A percentile compares a stretch with the other conserved stretches of the same genome.
Conservation (phyloP, 2,797 vertebrate species). For the Sebastes matsubarae region DNA sequence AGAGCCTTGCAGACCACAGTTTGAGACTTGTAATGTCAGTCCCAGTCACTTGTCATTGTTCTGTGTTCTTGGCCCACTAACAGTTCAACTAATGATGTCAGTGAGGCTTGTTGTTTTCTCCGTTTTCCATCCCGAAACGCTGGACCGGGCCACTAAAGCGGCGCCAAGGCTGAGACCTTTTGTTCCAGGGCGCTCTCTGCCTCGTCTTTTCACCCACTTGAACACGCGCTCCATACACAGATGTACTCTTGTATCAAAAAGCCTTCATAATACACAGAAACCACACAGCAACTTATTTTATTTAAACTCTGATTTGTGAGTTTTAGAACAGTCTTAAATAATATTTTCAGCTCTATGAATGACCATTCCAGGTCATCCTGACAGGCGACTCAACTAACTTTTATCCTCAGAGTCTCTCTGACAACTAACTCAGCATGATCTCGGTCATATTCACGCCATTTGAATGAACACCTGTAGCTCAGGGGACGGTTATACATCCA, state of each 20-base stretch:
- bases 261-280: not conserved
- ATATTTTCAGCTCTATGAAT: conserved; percentile 35
- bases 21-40: conserved; percentile 11
- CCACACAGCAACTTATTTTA: not conserved
- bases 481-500: not conserved
- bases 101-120: conserved; percentile 20
- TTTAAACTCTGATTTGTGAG: conserved; percentile 8
- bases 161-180: conserved; percentile 57
- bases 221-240: conserved; percentile 3
- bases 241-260: not conserved
- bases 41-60: conserved; percentile 31
- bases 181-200: conserved; percentile 53
- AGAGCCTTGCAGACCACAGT: conserved; percentile 2
- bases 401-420: conserved; percentile 40
- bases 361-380: conserved; percentile 34
- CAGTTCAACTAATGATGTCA: conserved; percentile 36
- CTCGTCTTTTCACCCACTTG: conserved; percentile 16
- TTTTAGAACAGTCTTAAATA: conserved; percentile 8
- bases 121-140: conserved; percentile 7
- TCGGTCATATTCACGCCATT: not conserved
- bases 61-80: conserved; percentile 40
- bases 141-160: conserved; percentile 8
- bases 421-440: conserved; percentile 33
- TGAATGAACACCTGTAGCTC: conserved; percentile 7
- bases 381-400: conserved; percentile 23